Base-by-base conservation (phyloP, 2,888 invertebrate genomes). In the Meloe dianella region DNA sequence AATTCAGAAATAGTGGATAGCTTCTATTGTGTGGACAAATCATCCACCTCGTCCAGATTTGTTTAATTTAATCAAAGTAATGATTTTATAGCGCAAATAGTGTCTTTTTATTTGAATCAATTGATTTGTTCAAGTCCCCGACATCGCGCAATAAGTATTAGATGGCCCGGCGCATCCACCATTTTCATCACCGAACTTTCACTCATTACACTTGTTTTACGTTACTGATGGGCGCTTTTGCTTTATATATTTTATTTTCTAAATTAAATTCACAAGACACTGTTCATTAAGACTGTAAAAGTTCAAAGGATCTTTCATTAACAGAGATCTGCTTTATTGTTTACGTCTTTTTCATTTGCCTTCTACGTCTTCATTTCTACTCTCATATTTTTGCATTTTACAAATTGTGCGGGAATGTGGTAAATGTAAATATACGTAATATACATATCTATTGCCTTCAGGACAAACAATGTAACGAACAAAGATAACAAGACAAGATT, bases 401-500 rank as follows among this genome's bases (percentile, higher is more conserved):
- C 8, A 54, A 54, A 54, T 27, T 54, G 54, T 24, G 14, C 12
- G 20, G 47, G 20, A 51, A 51, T 22, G 12, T 51, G 51, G 51
- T 51, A 27, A 14, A 54, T 24, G 22, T 12, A 22, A 51, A 54
- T 54, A 54, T 54, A 27, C 54, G 5, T n/a, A 54, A 54, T 54
- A 54, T 54, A 54, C 27, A 24, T 24, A 54, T 54, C 54, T 22
- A 54, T 54, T n/a, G 54, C 54, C 27, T 24, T 5, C 7, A 54
- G n/a, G 54, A n/a, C 27, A 54, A 27, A 54, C 27, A 54, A 54
- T 12, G 54, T 54, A 54, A 54, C 54, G 54, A 54, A 54, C 54
- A 54, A 54, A 54, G 54, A 54, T 54, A 54, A 54, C 54, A 54
- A 54, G 54, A 54, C 24, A 54, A 54, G 54, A 54, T 54, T 54